phyloP scores from a whole-genome alignment of 2,797 vertebrate species.

The Podargus strigoides region DNA sequence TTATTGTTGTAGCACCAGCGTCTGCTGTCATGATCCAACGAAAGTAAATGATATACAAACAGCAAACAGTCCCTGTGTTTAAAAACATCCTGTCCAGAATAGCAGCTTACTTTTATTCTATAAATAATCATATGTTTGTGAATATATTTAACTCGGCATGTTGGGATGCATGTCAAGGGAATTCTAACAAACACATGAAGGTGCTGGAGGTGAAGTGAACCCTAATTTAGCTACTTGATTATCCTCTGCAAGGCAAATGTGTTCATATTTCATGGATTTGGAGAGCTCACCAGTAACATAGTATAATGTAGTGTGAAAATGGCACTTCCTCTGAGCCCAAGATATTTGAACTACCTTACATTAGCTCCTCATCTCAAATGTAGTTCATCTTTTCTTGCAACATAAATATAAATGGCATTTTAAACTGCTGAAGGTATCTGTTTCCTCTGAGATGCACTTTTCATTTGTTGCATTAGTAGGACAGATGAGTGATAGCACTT shows the following conservation, averaged over 20 bases:
- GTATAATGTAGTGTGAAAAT: not conserved
- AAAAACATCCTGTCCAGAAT: not conserved
- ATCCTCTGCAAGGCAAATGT: not conserved
- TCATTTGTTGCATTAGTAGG: not conserved
- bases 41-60: not conserved
- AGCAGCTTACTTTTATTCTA: not conserved
- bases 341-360: not conserved
- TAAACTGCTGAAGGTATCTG: not conserved
- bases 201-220: not conserved
- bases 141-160: not conserved
- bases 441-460: conserved; percentile 4
- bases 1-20: not conserved
- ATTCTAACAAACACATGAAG: not conserved
- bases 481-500: not conserved
- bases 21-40: not conserved
- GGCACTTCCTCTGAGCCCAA: not conserved
- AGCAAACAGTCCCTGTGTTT: not conserved
- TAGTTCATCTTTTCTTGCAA: not conserved
- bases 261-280: not conserved
- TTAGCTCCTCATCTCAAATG: not conserved
- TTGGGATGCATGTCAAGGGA: not conserved
- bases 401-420: not conserved
- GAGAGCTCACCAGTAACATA: not conserved
- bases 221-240: not conserved
- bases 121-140: not conserved